Evolutionary conservation across 1,140 invertebrate species (phyloP).

Genomic region (Conus betulinus): DNA sequence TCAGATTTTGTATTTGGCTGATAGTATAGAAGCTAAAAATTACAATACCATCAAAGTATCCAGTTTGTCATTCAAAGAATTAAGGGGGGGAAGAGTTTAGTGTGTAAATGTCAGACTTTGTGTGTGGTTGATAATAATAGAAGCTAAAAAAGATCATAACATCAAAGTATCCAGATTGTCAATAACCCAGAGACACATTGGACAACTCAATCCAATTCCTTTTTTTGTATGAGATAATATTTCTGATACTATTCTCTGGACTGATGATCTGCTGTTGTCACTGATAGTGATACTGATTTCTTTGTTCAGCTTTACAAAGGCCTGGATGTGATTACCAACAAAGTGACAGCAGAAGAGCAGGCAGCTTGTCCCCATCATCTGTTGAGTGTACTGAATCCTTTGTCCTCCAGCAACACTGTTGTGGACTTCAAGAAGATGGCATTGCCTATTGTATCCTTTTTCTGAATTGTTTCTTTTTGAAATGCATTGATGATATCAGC

Average conservation of each 20-base stretch:
- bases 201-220: background rate
- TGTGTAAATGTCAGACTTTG: too few species aligned
- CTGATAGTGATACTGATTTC: background rate
- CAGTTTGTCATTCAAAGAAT: too few species aligned
- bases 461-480: too few species aligned
- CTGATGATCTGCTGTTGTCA: background rate
- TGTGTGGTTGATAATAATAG: too few species aligned
- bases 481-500: too few species aligned
- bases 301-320: conserved; percentile 90
- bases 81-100: too few species aligned
- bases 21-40: too few species aligned
- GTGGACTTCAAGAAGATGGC: conserved; percentile 89
- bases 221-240: background rate
- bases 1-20: too few species aligned
- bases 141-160: too few species aligned
- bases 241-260: background rate
- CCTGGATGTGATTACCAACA: conserved; percentile 96
- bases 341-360: conserved; percentile 91
- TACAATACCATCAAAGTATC: too few species aligned
- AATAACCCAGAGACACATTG: background rate
- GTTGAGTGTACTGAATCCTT: conserved; percentile 89
- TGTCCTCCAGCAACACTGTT: conserved; percentile 86
- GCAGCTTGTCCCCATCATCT: conserved; percentile 89
- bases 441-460: conserved; percentile 86
- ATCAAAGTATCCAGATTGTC: background rate